Evolutionary conservation across 2,888 invertebrate genomes (phyloP).

Genomic region (Dryococelus australis): DNA sequence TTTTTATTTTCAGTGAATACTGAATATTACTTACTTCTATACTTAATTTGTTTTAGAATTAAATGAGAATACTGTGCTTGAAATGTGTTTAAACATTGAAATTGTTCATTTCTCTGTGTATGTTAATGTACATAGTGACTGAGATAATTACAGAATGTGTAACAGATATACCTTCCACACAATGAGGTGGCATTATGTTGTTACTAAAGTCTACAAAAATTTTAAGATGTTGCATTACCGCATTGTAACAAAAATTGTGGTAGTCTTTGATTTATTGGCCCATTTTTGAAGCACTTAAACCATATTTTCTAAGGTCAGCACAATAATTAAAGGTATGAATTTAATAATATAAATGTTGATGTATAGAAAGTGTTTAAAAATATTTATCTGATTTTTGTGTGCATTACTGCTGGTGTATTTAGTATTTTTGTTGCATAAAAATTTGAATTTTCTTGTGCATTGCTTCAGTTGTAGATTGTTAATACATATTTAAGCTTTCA

Average conservation of each 20-base stretch:
- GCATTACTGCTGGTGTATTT: neutral
- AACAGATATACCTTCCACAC: neutral
- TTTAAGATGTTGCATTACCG: neutral
- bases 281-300: slow-evolving; percentile 8
- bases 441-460: neutral
- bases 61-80: slow-evolving; percentile 1
- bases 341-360: neutral
- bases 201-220: neutral
- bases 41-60: slow-evolving; percentile 16
- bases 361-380: neutral
- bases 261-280: neutral
- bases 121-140: neutral
- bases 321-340: neutral
- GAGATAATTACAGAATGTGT: neutral
- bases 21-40: neutral
- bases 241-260: neutral
- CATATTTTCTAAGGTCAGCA: neutral
- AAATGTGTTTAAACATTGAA: slow-evolving; percentile 16
- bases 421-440: no score
- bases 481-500: neutral
- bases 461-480: neutral
- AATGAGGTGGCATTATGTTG: neutral
- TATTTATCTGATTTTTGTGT: neutral
- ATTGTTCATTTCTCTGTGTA: neutral
- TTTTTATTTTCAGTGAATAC: neutral